phyloP scores from a whole-genome alignment of 2,113 vertebrate species.

The Machaerirhynchus nigripectus region DNA sequence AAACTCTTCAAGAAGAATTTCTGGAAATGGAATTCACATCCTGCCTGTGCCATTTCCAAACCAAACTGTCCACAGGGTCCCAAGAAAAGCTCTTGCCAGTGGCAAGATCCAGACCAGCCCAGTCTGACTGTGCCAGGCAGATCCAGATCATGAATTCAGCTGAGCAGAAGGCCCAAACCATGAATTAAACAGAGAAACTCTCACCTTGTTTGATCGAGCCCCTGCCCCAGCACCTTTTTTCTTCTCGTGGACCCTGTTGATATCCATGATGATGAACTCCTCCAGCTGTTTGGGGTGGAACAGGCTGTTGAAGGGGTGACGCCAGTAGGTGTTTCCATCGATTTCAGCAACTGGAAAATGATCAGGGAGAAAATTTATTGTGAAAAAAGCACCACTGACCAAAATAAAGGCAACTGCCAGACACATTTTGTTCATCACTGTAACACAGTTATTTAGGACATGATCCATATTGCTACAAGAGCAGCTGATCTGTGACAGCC shows the following conservation, averaged over 20 bases:
- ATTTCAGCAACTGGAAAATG: conserved; percentile 86
- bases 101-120: neutral
- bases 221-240: conserved; percentile 87
- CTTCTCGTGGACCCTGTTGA: conserved; percentile 77
- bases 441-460: neutral
- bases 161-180: neutral
- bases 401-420: neutral
- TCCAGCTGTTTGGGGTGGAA: conserved; percentile 89
- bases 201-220: conserved; percentile 87
- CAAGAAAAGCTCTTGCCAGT: neutral
- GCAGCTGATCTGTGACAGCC: neutral
- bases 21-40: neutral
- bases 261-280: conserved; percentile 94
- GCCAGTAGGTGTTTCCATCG: conserved; percentile 91
- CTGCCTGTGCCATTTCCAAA: neutral
- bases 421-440: fast-evolving
- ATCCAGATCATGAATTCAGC: neutral
- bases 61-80: neutral
- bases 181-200: neutral
- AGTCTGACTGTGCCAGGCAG: neutral
- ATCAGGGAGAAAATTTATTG: neutral
- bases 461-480: neutral
- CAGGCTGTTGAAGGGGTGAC: conserved; percentile 88
- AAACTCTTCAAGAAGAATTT: neutral
- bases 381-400: neutral